Evolutionary conservation across 1,140 invertebrate genomes (phyloP).

Genomic region (Helicorthomorpha holstii): DNA sequence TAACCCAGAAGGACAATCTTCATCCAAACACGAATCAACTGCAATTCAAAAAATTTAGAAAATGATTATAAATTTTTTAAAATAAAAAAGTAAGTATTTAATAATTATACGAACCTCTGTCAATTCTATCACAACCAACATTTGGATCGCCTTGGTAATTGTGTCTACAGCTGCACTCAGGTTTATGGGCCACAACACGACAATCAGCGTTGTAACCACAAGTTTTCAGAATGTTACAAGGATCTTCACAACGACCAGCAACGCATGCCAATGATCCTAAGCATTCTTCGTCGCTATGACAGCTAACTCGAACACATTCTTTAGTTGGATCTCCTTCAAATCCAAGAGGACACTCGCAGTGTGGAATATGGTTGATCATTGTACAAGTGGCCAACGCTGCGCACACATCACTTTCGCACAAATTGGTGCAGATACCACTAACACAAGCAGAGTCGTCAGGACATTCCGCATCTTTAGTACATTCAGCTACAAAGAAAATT

Average conservation of each 20-base stretch:
- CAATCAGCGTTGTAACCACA: conserved; percentile 21
- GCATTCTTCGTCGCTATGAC: conserved; percentile 19
- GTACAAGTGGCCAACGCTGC: conserved; percentile 16
- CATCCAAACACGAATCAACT: conserved; percentile 32
- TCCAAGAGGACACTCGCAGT: conserved; percentile 16
- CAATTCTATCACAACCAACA: conserved; percentile 12
- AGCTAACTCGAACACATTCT: conserved; percentile 11
- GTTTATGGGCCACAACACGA: conserved; percentile 17
- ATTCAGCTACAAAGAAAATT: conserved; percentile 24
- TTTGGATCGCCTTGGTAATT: conserved; percentile 63
- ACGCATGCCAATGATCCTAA: conserved; percentile 19
- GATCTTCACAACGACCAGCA: conserved; percentile 17
- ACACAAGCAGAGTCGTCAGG: conserved; percentile 77
- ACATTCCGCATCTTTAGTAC: conserved; percentile 74
- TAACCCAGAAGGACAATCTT: conserved; percentile 57
- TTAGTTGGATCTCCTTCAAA: conserved; percentile 12
- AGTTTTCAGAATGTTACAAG: conserved; percentile 13
- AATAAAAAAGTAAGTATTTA: not conserved
- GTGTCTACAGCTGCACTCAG: conserved; percentile 49
- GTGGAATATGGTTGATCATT: conserved; percentile 14
- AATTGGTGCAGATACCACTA: conserved; percentile 31
- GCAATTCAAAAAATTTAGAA: not conserved
- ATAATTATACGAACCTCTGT: not conserved
- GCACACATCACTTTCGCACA: conserved; percentile 15
- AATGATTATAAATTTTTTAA: not conserved